Evolutionary conservation across 2,113 vertebrate genomes (phyloP), one percentile per base, ranked within the genome.

Genomic region (Pycnonotus jocosus): DNA sequence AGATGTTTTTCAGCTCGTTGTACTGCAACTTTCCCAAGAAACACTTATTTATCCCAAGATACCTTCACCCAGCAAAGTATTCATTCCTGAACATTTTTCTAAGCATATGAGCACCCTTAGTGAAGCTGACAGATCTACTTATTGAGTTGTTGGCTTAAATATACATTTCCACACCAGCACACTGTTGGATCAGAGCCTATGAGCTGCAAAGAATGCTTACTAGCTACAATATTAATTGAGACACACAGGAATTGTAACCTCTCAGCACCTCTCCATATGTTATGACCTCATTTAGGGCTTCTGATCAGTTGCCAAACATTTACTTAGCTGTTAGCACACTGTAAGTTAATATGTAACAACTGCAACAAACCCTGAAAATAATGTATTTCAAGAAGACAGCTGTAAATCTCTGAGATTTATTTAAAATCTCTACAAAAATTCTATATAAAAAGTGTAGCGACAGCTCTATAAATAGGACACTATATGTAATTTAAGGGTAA

Each of bases 291-390:
- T 74, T 70, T 92, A 56, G 42, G 80, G 88, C 56, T 86, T 77
- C 76, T 90, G 89, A 91, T 88, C 81, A 69, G 51, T 35, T 92
- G 92, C 65, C 94, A 93, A 94, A 96, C 79, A 96, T 95, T 95
- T 96, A 94, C 95, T 89, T 92, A 95, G 86, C 83, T 88, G 83
- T 61, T 91, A 88, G 73, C 27, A 78, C 54, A 60, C 61, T 40
- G 24, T 47, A 86, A 76, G 94, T 95, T 97, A 97, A 97, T 89
- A 51, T 79, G 71, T 95, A 95, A 94, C 87, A 81, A 77, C 60
- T 74, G 24, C 51, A 95, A 60, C 35, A 77, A 90, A 76, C 47
- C 12, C 56, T 40, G 38, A 81, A 90, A 90, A 96, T 58, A 83
- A 76, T 6, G 15, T 62, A 61, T 82, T 89, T 71, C 80, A 83